These are phyloP conservation scores for Drosophila melanocephala DNA, from an alignment of 2,888 invertebrate genomes.

Conservation along the genomic window DNA sequence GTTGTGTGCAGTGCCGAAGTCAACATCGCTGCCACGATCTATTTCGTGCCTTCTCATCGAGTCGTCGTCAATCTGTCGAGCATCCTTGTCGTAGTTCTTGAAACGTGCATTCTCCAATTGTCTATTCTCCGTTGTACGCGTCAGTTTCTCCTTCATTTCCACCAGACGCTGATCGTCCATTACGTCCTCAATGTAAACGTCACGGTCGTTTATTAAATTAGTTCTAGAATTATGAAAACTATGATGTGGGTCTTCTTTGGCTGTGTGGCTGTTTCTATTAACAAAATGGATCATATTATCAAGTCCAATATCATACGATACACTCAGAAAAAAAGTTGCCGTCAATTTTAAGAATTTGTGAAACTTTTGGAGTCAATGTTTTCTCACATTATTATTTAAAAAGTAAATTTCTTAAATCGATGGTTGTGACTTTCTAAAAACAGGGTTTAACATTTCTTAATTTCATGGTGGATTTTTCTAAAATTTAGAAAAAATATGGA, in stretches of 20 bases:
- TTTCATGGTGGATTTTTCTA: not conserved
- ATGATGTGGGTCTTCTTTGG: slow-evolving; percentile 84
- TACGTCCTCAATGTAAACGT: slow-evolving; percentile 84
- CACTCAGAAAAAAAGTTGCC: not conserved
- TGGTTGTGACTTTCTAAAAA: not conserved
- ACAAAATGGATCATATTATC: not conserved
- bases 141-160: slow-evolving; percentile 68
- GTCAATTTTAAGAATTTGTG: not conserved
- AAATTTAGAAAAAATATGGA: not conserved
- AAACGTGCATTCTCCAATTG: slow-evolving; percentile 57
- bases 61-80: slow-evolving; percentile 89
- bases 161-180: slow-evolving; percentile 75
- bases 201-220: slow-evolving; percentile 85
- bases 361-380: not conserved
- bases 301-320: not conserved
- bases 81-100: slow-evolving; percentile 66
- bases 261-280: slow-evolving; percentile 82
- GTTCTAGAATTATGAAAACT: slow-evolving; percentile 85
- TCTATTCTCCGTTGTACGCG: slow-evolving; percentile 81
- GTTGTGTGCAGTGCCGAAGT: slow-evolving; percentile 83
- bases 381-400: not conserved
- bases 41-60: slow-evolving; percentile 92
- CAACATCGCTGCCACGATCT: slow-evolving; percentile 90
- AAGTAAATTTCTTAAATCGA: not conserved
- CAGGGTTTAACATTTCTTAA: not conserved